Conservation (phyloP, 2,113 vertebrate species). For the Shinisaurus crocodilurus region DNA sequence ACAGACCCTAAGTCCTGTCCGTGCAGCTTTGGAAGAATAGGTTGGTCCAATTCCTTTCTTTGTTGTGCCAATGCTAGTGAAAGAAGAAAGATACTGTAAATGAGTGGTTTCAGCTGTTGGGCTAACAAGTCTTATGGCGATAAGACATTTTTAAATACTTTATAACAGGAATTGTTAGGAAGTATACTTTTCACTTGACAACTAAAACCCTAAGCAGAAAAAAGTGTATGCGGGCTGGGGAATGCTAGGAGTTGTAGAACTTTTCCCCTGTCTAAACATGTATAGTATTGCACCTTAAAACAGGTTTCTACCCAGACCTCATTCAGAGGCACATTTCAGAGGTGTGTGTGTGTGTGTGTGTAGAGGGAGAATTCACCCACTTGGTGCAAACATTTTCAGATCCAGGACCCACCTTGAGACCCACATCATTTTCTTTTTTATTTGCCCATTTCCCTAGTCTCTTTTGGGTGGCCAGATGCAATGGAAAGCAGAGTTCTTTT, state of each 20-base stretch:
- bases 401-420: background rate
- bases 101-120: background rate
- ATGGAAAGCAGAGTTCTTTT: background rate
- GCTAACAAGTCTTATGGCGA: background rate
- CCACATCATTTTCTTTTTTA: background rate
- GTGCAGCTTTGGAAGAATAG: constrained; percentile 94
- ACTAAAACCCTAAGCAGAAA: background rate
- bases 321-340: too few relatives aligned
- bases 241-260: background rate
- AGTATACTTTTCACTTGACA: background rate
- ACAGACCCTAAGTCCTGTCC: constrained; percentile 93
- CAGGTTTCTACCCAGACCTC: too few relatives aligned
- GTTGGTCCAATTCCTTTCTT: constrained; percentile 98
- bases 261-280: too few relatives aligned
- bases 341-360: background rate
- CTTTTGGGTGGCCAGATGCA: background rate
- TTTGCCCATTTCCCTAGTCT: background rate
- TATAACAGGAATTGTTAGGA: background rate
- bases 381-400: background rate
- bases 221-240: background rate
- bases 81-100: background rate
- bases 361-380: background rate
- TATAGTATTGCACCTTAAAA: too few relatives aligned
- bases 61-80: constrained; percentile 93
- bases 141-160: constrained; percentile 20